phyloP scores from a whole-genome alignment of 35 echinoderm and acorn worm genomes.

The Holothuria glaberrima region DNA sequence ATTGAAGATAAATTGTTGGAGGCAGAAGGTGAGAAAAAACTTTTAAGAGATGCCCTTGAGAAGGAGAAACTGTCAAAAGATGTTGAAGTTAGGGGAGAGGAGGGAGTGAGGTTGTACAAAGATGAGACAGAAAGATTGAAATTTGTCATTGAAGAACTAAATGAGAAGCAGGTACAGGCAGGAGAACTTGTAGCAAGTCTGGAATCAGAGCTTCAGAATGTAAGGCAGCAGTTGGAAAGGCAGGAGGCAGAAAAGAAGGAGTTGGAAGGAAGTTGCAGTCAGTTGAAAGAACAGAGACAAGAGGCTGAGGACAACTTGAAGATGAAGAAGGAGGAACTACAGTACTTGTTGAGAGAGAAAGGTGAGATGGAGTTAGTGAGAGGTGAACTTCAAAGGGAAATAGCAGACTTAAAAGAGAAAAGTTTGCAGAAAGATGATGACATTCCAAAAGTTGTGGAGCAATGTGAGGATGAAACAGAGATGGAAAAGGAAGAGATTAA shows the following conservation, averaged over 20 bases:
- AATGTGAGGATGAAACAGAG: neutral
- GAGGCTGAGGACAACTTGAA: slow-evolving; percentile 21
- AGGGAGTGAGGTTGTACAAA: neutral
- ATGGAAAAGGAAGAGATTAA: neutral
- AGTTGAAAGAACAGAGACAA: neutral
- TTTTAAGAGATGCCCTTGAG: slow-evolving; percentile 19
- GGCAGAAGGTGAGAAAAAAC: slow-evolving; percentile 27
- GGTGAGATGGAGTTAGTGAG: neutral
- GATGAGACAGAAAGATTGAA: neutral
- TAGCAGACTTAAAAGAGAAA: neutral
- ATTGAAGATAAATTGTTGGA: slow-evolving; percentile 2
- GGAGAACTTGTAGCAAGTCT: neutral
- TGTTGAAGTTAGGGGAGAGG: neutral
- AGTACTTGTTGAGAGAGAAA: slow-evolving; percentile 26
- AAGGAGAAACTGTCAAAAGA: slow-evolving; percentile 3
- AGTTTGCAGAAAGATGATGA: neutral
- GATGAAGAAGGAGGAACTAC: slow-evolving; percentile 22
- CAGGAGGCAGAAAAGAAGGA: neutral
- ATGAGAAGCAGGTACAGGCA: neutral
- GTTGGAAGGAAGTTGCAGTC: neutral
- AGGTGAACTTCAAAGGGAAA: neutral
- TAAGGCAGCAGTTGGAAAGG: neutral
- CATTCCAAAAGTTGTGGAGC: neutral
- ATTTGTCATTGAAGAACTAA: slow-evolving; percentile 10
- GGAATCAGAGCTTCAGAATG: neutral